Evolutionary conservation across 2,888 invertebrate species (phyloP).

Genomic region (Pardosa pseudoannulata): DNA sequence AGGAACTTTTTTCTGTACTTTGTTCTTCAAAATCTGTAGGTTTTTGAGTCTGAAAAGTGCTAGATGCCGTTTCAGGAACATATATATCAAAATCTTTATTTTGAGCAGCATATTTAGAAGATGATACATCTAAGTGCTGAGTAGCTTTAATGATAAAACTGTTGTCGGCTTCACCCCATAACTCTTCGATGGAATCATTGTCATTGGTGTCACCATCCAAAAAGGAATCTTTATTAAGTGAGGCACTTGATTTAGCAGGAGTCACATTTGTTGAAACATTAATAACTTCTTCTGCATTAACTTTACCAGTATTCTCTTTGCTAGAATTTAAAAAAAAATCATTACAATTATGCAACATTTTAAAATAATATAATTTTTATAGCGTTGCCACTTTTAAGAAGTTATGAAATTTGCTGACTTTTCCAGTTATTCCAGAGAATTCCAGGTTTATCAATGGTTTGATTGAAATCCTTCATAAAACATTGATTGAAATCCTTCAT

Average conservation of each 20-base stretch:
- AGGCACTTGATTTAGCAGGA: neutral
- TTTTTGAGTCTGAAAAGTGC: neutral
- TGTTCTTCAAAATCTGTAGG: neutral
- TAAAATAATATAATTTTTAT: too few species aligned
- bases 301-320: neutral
- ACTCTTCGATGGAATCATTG: slow-evolving; percentile 46
- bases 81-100: slow-evolving; percentile 13
- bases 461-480: too few species aligned
- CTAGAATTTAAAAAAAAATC: neutral
- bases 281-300: too few species aligned
- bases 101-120: neutral
- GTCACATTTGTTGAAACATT: neutral
- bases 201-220: slow-evolving; percentile 40
- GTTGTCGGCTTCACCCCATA: slow-evolving; percentile 56
- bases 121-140: slow-evolving; percentile 40
- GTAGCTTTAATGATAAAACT: slow-evolving; percentile 63
- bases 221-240: slow-evolving; percentile 25
- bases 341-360: neutral
- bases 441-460: too few species aligned
- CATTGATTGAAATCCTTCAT: too few species aligned
- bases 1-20: neutral
- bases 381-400: too few species aligned
- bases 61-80: slow-evolving; percentile 44
- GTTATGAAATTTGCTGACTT: too few species aligned
- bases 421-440: too few species aligned